Evolutionary conservation across 2,888 invertebrate genomes (phyloP).

Genomic region (Agriopis leucophaearia): DNA sequence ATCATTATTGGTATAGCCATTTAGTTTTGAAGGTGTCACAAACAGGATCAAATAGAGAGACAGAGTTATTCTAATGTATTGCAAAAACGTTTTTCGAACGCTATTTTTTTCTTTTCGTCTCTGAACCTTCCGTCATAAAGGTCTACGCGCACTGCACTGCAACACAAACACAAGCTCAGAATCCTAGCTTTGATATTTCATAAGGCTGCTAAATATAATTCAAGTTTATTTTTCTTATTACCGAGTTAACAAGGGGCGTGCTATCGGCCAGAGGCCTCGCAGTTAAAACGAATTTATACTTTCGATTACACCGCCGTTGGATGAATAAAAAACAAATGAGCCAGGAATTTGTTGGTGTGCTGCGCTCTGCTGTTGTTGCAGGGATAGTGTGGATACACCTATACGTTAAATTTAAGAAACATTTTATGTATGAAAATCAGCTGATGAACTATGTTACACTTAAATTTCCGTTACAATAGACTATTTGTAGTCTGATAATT

Average conservation of each 20-base stretch:
- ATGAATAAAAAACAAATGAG: constrained; percentile 86
- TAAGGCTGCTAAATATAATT: constrained; percentile 72
- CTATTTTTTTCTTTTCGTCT: too few species aligned
- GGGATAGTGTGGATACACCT: constrained; percentile 57
- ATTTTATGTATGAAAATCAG: too few species aligned
- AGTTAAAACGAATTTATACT: constrained; percentile 83
- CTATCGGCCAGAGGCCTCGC: constrained; percentile 75
- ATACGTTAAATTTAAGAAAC: background rate
- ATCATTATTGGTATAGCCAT: too few species aligned
- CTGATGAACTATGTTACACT: too few species aligned
- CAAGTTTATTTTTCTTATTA: constrained; percentile 84
- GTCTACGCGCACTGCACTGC: constrained; percentile 11
- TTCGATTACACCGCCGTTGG: constrained; percentile 81
- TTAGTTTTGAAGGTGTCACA: too few species aligned
- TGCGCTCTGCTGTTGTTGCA: constrained; percentile 66
- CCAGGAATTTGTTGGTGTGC: constrained; percentile 82
- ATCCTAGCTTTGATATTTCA: constrained; percentile 71
- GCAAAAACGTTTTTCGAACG: too few species aligned
- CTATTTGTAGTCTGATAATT: too few species aligned
- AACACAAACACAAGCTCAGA: constrained; percentile 3
- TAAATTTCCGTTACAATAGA: too few species aligned
- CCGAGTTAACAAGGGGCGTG: constrained; percentile 77
- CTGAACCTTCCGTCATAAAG: background rate
- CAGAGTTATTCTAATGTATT: too few species aligned
- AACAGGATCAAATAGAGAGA: too few species aligned